Evolutionary conservation across 2,888 invertebrate species (phyloP).

Genomic region (Mystacides longicornis): DNA sequence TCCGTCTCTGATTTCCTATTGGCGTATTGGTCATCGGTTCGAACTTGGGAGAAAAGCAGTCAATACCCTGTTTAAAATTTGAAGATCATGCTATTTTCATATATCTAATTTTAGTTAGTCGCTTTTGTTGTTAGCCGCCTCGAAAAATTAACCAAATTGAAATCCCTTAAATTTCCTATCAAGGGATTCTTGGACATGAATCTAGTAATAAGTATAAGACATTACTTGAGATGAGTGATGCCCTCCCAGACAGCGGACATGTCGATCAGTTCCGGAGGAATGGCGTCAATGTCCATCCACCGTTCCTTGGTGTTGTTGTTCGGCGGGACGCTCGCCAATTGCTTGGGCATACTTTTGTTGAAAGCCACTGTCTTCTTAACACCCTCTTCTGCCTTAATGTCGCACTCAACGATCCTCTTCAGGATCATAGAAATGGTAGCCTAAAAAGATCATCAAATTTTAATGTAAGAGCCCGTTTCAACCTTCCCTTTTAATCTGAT

Average conservation of each 20-base stretch:
- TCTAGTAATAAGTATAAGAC: background rate
- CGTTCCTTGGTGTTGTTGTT: conserved; percentile 44
- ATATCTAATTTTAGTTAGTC: too few relatives aligned
- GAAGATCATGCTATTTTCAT: too few relatives aligned
- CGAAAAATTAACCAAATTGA: too few relatives aligned
- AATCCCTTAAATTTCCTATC: too few relatives aligned
- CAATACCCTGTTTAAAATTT: too few relatives aligned
- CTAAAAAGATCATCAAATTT: conserved; percentile 35
- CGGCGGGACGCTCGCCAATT: conserved; percentile 48
- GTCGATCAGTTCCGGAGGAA: conserved; percentile 50
- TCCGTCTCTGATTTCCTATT: too few relatives aligned
- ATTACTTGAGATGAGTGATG: conserved; percentile 52
- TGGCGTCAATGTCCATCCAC: conserved; percentile 48
- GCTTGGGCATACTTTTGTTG: conserved; percentile 43
- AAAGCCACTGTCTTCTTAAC: conserved; percentile 47
- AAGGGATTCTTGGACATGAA: background rate
- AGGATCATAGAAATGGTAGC: conserved; percentile 43
- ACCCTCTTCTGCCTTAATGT: conserved; percentile 44
- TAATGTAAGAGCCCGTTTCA: too few relatives aligned
- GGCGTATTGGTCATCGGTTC: too few relatives aligned
- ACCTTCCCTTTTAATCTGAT: too few relatives aligned
- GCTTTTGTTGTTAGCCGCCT: too few relatives aligned
- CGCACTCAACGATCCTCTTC: conserved; percentile 42
- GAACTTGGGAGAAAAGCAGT: too few relatives aligned
- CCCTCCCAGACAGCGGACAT: conserved; percentile 58